Conservation (phyloP, 2,888 invertebrate genomes). For the Adineta ricciae region DNA sequence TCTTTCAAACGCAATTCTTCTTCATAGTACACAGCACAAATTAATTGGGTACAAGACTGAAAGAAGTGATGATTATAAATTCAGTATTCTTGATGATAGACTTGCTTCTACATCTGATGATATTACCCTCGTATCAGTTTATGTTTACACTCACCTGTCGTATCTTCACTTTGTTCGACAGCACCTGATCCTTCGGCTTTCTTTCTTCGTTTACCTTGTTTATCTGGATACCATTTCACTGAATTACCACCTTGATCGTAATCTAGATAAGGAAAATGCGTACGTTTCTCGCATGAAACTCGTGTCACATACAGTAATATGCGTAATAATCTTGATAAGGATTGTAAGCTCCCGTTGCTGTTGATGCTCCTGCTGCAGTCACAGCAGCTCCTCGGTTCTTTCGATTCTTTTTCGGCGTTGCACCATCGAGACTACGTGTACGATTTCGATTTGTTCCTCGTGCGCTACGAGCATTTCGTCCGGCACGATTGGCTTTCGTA, state of each 20-base stretch:
- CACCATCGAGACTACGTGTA: slow-evolving; percentile 27
- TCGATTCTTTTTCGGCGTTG: neutral
- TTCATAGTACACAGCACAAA: no score
- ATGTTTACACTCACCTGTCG: no score
- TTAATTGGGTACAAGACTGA: no score
- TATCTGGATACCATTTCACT: neutral
- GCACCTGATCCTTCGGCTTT: neutral
- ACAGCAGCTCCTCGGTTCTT: neutral
- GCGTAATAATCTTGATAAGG: neutral
- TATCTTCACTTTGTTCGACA: neutral
- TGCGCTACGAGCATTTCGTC: neutral
- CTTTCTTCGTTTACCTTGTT: neutral
- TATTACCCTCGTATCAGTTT: no score
- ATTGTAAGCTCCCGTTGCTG: neutral
- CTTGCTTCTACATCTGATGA: no score
- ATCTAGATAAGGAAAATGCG: neutral
- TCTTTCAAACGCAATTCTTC: no score
- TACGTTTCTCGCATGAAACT: neutral
- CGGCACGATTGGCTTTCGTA: neutral
- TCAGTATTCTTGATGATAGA: no score
- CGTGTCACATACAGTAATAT: neutral
- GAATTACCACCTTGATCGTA: neutral
- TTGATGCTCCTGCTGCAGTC: no score
- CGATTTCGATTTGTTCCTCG: neutral
- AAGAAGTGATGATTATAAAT: no score